Evolutionary conservation across 1,140 invertebrate genomes (phyloP).

Genomic region (Drosophila dunni): DNA sequence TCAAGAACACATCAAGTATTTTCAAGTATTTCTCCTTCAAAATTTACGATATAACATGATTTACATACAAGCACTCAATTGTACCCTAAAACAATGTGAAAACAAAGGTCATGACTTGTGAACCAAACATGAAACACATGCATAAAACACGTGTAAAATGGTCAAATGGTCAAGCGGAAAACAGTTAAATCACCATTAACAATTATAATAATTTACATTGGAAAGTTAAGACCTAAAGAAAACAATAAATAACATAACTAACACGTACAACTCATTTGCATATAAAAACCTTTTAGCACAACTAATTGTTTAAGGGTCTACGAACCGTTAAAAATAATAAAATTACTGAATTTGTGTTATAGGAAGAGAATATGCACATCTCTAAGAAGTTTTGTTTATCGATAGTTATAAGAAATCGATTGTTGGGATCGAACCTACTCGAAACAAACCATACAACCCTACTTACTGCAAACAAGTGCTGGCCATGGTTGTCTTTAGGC

Average conservation of each 20-base stretch:
- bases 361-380: neutral
- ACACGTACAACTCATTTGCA: slow-evolving; percentile 40
- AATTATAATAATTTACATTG: slow-evolving; percentile 63
- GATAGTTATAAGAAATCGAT: too few species aligned
- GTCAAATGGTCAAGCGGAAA: slow-evolving; percentile 19
- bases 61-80: slow-evolving; percentile 5
- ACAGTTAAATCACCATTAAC: slow-evolving; percentile 23
- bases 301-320: slow-evolving; percentile 13
- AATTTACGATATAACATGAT: slow-evolving; percentile 3
- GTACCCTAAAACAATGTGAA: slow-evolving; percentile 25
- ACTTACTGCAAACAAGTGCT: slow-evolving; percentile 48
- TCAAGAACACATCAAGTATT: slow-evolving; percentile 31
- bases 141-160: slow-evolving; percentile 35
- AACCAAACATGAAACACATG: slow-evolving; percentile 8
- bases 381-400: too few species aligned
- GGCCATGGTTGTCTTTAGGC: slow-evolving; percentile 57
- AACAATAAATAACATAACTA: slow-evolving; percentile 23
- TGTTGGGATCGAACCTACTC: too few species aligned
- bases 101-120: slow-evolving; percentile 31
- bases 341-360: neutral
- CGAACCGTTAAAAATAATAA: slow-evolving; percentile 14
- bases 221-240: slow-evolving; percentile 25
- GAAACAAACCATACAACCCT: too few species aligned
- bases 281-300: slow-evolving; percentile 24
- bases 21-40: slow-evolving; percentile 16